A percentile compares a stretch with the other conserved stretches of the same genome.
Evolutionary conservation across 2,888 invertebrate species (phyloP).

Genomic region (Acronicta aceris): DNA sequence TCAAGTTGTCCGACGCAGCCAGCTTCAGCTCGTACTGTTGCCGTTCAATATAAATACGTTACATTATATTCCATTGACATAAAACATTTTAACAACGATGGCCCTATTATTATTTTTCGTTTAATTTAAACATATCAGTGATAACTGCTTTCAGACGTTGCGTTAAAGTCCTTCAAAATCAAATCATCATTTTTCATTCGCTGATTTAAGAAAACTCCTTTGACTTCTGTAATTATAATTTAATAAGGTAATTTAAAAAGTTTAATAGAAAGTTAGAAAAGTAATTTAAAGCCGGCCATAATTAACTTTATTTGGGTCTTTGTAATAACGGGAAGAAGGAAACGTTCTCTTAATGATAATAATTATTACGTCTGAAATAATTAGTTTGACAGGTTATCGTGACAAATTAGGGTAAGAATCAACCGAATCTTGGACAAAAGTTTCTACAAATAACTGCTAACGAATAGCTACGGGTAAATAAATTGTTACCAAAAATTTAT

Average conservation of each 20-base stretch:
- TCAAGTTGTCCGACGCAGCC: slow-evolving; percentile 98
- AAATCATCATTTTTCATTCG: slow-evolving; percentile 42
- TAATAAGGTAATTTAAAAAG: slow-evolving; percentile 70
- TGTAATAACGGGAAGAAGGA: slow-evolving; percentile 61
- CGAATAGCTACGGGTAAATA: slow-evolving; percentile 48
- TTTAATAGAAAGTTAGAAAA: slow-evolving; percentile 63
- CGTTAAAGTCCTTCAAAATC: slow-evolving; percentile 21
- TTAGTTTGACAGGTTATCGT: slow-evolving; percentile 31
- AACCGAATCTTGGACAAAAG: slow-evolving; percentile 9
- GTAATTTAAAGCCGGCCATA: slow-evolving; percentile 66
- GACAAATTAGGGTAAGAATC: slow-evolving; percentile 36
- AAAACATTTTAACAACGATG: slow-evolving; percentile 14
- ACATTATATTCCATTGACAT: slow-evolving; percentile 15
- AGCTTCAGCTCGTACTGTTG: slow-evolving; percentile 97
- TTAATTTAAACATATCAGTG: slow-evolving; percentile 23
- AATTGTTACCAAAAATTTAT: slow-evolving; percentile 63
- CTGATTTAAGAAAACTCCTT: slow-evolving; percentile 58
- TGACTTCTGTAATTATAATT: slow-evolving; percentile 69
- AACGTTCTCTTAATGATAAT: slow-evolving; percentile 47
- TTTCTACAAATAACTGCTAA: slow-evolving; percentile 34
- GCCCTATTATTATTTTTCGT: slow-evolving; percentile 11
- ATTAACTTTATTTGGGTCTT: slow-evolving; percentile 70
- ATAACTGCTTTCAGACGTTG: slow-evolving; percentile 15
- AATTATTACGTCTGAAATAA: slow-evolving; percentile 27
- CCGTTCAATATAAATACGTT: slow-evolving; percentile 57